Evolutionary conservation across 2,797 vertebrate species (phyloP), one percentile per base, ranked within the genome.

Genomic region (Oophaga sylvatica): DNA sequence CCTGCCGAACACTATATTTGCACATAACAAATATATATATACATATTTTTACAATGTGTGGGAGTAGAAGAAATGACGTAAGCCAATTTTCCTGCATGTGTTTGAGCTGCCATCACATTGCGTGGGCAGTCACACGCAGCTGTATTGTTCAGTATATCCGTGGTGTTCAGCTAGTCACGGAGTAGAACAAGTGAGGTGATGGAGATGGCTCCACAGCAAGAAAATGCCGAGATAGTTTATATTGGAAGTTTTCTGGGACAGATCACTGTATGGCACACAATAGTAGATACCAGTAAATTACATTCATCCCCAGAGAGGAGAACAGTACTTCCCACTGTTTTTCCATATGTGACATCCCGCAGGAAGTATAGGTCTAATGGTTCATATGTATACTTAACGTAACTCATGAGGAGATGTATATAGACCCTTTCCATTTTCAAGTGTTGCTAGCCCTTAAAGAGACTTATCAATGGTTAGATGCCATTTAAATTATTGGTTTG

Each of bases 371-470:
- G 80, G 60, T 41, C 60, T 67, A 81, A 67, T 65, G 45, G 45
- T 48, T 35, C 35, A 48, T 9, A 81, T 9, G n/a, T 81, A 12
- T 65, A 41, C 8, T 11, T 53, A 45, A 45, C 63, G 29, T 80
- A 59, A 62, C 20, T 63, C 59, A 63, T 41, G 57, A 63, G 20
- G 17, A 83, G 45, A 73, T 71, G 56, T 73, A 75, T 73, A 73
- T 71, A 83, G 70, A 73, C 56, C 68, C 68, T 75, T 57, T 62
- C 16, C 63, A 56, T 53, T 68, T 81, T 81, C 62, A 68, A 63
- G 80, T 81, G 63, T 81, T 67, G 59, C 35, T 48, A 19, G 65
- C 45, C 63, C n/a, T 82, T 56, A n/a, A 41, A 31, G 15, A 2
- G 79, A 13, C 45, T 17, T 63, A 65, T 73, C 60, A n/a, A 81